phyloP scores from a whole-genome alignment of 2,888 invertebrate genomes.

The Tipula vernalis region DNA sequence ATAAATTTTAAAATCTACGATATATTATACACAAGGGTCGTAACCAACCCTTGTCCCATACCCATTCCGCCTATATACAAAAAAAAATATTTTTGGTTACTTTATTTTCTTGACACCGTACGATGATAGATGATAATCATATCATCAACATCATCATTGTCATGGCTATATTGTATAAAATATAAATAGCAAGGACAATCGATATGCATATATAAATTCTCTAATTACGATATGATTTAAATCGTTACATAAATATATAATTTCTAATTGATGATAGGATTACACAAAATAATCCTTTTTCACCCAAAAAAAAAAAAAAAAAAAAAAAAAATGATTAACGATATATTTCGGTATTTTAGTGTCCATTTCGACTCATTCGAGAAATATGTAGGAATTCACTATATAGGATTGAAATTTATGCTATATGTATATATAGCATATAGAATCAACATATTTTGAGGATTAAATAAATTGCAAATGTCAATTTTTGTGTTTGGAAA shows the following conservation, averaged over 20 bases:
- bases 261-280: slow-evolving; percentile 7
- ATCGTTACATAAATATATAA: neutral
- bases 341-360: neutral
- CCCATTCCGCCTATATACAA: neutral
- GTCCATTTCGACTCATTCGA: neutral
- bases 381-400: neutral
- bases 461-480: neutral
- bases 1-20: slow-evolving; percentile 5
- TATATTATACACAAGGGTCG: neutral
- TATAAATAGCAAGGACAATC: neutral
- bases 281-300: slow-evolving; percentile 6
- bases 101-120: neutral
- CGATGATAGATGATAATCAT: neutral
- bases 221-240: neutral
- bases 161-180: too few relatives aligned
- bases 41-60: neutral
- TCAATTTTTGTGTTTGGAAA: neutral
- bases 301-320: neutral
- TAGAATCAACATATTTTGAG: neutral
- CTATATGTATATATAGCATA: neutral
- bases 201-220: neutral
- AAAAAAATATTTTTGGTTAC: neutral
- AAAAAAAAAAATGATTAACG: slow-evolving; percentile 6
- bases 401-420: neutral
- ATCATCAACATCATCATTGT: neutral